Percentiles rank a stretch among this genome's conserved stretches.
phyloP scores from a whole-genome alignment of 2,797 vertebrate species.

The Trichosurus vulpecula region DNA sequence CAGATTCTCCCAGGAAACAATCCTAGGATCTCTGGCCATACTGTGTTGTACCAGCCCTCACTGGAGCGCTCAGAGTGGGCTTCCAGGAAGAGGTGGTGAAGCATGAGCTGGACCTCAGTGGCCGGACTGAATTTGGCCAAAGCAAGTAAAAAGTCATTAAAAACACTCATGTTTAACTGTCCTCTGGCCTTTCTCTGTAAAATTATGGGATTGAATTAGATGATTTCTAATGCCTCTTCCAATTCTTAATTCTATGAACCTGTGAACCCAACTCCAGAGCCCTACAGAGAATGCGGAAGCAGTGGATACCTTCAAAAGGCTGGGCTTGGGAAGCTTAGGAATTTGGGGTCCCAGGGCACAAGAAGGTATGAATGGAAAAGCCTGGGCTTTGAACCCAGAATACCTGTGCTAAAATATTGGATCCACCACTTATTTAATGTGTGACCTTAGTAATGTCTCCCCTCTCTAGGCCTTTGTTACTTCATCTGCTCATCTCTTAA shows the following conservation, averaged over 20 bases:
- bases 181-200: neutral
- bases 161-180: neutral
- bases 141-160: neutral
- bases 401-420: neutral
- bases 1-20: neutral
- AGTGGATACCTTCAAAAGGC: neutral
- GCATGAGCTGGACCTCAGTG: neutral
- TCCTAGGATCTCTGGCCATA: neutral
- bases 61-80: neutral
- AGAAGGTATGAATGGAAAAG: neutral
- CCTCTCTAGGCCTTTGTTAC: neutral
- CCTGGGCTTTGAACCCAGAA: neutral
- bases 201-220: neutral
- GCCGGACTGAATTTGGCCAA: neutral
- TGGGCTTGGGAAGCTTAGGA: neutral
- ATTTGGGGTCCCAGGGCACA: neutral
- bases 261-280: neutral
- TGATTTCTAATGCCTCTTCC: neutral
- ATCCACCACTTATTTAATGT: neutral
- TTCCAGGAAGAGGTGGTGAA: neutral
- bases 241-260: neutral
- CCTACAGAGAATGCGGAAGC: neutral
- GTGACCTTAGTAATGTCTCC: neutral
- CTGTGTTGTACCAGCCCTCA: neutral
- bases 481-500: neutral